Evolutionary conservation across 2,888 invertebrate species (phyloP).

Genomic region (Taphrorychus bicolor): DNA sequence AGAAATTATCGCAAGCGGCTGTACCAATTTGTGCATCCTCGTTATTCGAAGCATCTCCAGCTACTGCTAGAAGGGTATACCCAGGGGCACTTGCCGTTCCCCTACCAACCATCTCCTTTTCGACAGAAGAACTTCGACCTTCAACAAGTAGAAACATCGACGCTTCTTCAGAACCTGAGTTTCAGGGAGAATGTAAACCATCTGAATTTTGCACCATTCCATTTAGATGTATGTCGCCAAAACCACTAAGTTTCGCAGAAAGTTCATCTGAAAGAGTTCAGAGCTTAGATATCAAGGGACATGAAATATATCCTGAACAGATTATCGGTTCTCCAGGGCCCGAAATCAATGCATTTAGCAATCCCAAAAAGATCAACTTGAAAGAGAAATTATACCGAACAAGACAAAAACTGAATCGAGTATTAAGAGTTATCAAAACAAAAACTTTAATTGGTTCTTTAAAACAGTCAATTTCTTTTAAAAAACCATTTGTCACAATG

Average conservation of each 20-base stretch:
- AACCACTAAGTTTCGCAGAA: too few species aligned
- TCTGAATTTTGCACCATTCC: too few species aligned
- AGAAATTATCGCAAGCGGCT: not conserved
- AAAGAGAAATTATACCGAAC: not conserved
- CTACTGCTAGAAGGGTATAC: too few species aligned
- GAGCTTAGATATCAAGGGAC: too few species aligned
- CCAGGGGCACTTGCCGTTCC: too few species aligned
- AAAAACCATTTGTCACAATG: constrained; percentile 26
- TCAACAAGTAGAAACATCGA: not conserved
- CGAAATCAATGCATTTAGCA: not conserved
- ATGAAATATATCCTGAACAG: too few species aligned
- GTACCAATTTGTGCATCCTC: not conserved
- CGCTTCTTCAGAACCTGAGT: not conserved
- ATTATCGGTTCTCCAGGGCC: too few species aligned
- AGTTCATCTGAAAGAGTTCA: too few species aligned
- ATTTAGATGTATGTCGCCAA: too few species aligned
- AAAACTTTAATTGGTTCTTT: not conserved
- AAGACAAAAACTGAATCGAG: not conserved
- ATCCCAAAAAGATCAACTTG: not conserved
- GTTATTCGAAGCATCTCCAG: too few species aligned
- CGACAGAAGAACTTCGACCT: too few species aligned
- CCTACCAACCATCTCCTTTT: too few species aligned
- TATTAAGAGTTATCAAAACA: not conserved
- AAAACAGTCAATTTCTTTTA: not conserved
- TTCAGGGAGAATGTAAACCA: not conserved